Evolutionary conservation across 2,797 vertebrate genomes (phyloP), one percentile per base, ranked within the genome.

Genomic region (Buceros bicornis): DNA sequence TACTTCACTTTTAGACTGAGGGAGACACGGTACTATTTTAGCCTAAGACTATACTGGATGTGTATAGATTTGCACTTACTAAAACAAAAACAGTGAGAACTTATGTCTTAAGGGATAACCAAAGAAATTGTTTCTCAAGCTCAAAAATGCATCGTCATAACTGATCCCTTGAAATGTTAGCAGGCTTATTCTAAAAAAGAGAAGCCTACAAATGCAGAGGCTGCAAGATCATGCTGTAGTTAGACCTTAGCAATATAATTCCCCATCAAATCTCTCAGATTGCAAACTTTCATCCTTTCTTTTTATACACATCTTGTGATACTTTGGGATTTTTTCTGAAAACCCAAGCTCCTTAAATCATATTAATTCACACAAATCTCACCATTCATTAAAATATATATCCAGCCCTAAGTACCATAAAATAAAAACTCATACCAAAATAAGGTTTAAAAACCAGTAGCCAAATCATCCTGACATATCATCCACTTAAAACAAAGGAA

Each of bases 131-230:
- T 56, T 85, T 77, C 35, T 77, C 22, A 31, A 11, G 11, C 3
- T 64, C 50, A 66, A 62, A 91, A 83, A 88, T 37, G 3, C 16
- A 26, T 12, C 7, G 13, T 50, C 45, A 76, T 35, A 86, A 65
- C 22, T 25, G 24, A 64, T 64, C n/a, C 14, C 7, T 71, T 0
- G 0, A 2, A 19, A 14, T 64, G 7, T 40, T 71, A 74, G 29
- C 28, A 64, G 40, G 9, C 8, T 64, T 61, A 7, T 80, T 74
- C 40, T 67, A 24, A 45, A 40, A 64, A 71, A 37, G 3, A 17
- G 18, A 62, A 83, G 33, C 11, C 28, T 48, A 33, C 31, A 50
- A 66, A 78, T 45, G 10, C 42, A 78, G 35, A 67, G 13, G 11
- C 11, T 85, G 11, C 40, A 72, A 71, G 14, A 50, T 33, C 24